Conservation (phyloP, 2,888 invertebrate genomes). For the Rhagonycha fulva region DNA sequence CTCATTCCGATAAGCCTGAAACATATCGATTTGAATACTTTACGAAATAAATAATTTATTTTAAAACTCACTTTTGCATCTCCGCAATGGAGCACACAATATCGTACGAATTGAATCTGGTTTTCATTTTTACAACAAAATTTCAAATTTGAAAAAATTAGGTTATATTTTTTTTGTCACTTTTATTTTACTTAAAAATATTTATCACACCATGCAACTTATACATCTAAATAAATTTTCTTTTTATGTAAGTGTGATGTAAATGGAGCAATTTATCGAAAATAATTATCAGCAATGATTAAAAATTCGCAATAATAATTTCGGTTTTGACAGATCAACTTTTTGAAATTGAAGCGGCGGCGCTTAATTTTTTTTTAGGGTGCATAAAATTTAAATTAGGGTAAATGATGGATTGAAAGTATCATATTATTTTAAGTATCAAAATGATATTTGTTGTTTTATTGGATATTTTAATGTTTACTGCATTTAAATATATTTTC, state of each 20-base stretch:
- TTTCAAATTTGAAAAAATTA: not conserved
- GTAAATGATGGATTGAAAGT: no score
- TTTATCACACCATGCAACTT: no score
- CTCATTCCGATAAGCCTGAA: constrained; percentile 84
- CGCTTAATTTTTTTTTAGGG: not conserved
- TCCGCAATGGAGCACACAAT: constrained; percentile 88
- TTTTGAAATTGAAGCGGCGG: not conserved
- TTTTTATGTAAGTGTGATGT: not conserved
- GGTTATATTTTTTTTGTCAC: constrained; percentile 1
- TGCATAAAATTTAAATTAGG: not conserved
- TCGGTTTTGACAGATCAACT: not conserved
- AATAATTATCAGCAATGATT: not conserved
- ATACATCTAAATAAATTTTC: not conserved
- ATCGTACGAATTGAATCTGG: constrained; percentile 90
- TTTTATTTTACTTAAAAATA: not conserved
- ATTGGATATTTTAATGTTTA: no score
- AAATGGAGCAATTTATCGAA: not conserved
- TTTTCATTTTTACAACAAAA: constrained; percentile 75
- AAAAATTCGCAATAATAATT: not conserved
- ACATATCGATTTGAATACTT: constrained; percentile 25
- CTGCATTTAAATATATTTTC: no score
- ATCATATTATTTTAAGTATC: no score
- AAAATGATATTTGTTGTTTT: no score
- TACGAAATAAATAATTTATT: not conserved
- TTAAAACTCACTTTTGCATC: constrained; percentile 71